Base-by-base conservation (phyloP, 92 coral and sea anemone genomes). In the Zoanthus gigantus region DNA sequence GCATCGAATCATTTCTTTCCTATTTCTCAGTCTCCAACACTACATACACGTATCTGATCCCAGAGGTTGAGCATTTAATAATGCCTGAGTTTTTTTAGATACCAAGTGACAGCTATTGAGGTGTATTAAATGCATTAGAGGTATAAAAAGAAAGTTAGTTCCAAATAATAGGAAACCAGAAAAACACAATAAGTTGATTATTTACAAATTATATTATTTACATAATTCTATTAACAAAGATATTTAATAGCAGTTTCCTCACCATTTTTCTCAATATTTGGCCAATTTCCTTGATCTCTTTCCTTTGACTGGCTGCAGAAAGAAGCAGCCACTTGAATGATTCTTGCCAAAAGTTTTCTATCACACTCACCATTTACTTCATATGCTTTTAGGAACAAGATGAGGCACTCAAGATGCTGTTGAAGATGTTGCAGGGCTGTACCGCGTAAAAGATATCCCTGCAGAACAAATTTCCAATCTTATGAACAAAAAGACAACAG, bases 381-480 rank as follows among this genome's bases (percentile, higher is more conserved):
- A 87, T 95, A 95, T n/a, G 96, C 90, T 65, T 92, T 93, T 18
- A 95, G 89, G 77, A 82, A 91, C 10, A 93, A 88, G 30, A 53
- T 82, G 46, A 95, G 85, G 50, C 96, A 84, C 69, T 90, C 96
- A 32, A 17, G 71, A 72, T 89, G 85, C 86, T 95, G 94, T 56
- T 95, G 92, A 56, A 95, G 98, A 72, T 88, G 88, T 76, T 89
- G 92, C 86, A 95, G 83, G 29, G 98, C 94, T 58, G 83, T 86
- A 85, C 94, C 98, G 83, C 90, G 90, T n/a, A 95, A 84, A 78
- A 90, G 79, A 74, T 95, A 90, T 17, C 98, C 98, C 98, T 95
- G 83, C 2, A 73, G 52, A 83, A 34, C 0, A 23, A 37, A 6
- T 15, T 57, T 63, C 45, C 14, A 47, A 11, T 16, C 79, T 37